Conservation (phyloP, 2,888 invertebrate genomes). For the Labia minor region DNA sequence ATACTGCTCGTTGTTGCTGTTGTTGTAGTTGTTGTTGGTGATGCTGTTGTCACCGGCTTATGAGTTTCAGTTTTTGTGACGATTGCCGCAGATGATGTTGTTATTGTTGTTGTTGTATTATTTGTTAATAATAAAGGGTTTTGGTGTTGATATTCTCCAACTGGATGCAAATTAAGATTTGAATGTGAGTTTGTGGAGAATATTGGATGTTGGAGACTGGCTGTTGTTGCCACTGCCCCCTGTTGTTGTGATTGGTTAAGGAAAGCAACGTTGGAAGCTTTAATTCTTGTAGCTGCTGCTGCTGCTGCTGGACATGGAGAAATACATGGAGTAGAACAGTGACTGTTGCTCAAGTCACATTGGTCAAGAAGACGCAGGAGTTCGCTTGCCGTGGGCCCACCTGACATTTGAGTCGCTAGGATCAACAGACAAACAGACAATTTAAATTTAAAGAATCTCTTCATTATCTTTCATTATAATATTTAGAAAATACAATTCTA, state of each 20-base stretch:
- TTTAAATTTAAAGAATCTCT: not conserved
- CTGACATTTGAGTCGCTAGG: conserved; percentile 50
- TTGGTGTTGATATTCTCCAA: not conserved
- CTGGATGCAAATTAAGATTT: not conserved
- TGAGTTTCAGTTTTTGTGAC: not conserved
- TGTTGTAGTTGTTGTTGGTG: not conserved
- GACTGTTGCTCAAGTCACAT: conserved; percentile 79
- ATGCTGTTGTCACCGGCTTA: not conserved
- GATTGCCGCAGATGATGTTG: not conserved
- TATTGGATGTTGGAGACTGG: not conserved
- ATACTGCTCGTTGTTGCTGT: not conserved
- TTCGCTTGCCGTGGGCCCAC: conserved; percentile 89
- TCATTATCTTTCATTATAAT: no score
- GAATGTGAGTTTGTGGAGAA: not conserved
- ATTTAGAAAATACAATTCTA: no score
- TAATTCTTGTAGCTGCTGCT: conserved; percentile 37
- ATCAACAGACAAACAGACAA: conserved; percentile 26
- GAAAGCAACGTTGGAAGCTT: conserved; percentile 33
- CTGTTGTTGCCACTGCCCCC: not conserved
- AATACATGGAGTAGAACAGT: conserved; percentile 65
- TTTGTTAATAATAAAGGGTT: no score
- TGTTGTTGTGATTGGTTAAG: conserved; percentile 30
- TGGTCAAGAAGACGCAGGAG: conserved; percentile 82
- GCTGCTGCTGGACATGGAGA: conserved; percentile 53
- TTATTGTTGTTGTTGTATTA: not conserved